Evolutionary conservation across 2,113 vertebrate genomes (phyloP).

Genomic region (Ammodytes dubius): DNA sequence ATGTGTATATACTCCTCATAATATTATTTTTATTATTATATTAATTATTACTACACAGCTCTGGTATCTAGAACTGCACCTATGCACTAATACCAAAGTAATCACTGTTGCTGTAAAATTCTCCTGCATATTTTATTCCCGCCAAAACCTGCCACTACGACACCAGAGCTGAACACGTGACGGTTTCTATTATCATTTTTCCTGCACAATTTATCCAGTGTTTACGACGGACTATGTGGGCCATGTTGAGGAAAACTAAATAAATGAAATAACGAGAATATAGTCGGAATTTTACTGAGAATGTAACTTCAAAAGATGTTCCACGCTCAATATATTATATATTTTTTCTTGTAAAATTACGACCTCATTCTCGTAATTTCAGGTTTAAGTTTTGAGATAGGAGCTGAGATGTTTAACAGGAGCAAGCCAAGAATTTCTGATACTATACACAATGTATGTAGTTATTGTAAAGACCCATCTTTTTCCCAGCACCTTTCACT

Average conservation of each 20-base stretch:
- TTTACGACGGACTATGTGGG: too few relatives aligned
- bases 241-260: too few relatives aligned
- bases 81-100: slow-evolving; percentile 87
- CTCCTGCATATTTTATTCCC: slow-evolving; percentile 56
- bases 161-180: not conserved
- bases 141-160: slow-evolving; percentile 43
- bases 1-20: slow-evolving; percentile 39
- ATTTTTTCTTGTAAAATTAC: too few relatives aligned
- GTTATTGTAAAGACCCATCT: not conserved
- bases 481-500: slow-evolving; percentile 20
- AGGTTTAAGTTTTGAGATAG: too few relatives aligned
- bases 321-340: too few relatives aligned
- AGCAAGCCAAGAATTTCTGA: slow-evolving; percentile 31
- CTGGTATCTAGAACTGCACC: slow-evolving; percentile 70
- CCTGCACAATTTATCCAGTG: not conserved
- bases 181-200: not conserved
- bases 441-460: not conserved
- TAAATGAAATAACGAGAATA: too few relatives aligned
- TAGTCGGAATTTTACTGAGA: too few relatives aligned
- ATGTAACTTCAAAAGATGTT: too few relatives aligned
- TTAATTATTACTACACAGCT: slow-evolving; percentile 7
- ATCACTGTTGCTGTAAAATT: slow-evolving; percentile 80
- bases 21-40: not conserved
- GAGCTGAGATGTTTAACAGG: slow-evolving; percentile 19
- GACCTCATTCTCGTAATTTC: too few relatives aligned